Evolutionary conservation across 1,140 invertebrate genomes (phyloP).

Genomic region (Phymorhynchus buccinoides): DNA sequence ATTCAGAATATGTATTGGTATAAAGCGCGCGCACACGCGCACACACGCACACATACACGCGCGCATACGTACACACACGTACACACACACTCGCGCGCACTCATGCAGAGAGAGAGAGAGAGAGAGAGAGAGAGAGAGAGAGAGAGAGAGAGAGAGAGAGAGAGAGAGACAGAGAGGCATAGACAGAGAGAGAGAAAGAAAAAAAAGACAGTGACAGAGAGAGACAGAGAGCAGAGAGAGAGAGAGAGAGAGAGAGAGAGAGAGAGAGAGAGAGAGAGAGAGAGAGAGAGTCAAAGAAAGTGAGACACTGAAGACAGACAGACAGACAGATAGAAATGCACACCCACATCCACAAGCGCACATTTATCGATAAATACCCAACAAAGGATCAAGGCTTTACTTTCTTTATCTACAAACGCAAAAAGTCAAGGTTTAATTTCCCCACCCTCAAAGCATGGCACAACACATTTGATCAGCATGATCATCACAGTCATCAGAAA

Average conservation of each 20-base stretch:
- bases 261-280: slow-evolving; percentile 18
- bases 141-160: neutral
- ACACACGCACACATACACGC: too few relatives aligned
- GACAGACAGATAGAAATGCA: neutral
- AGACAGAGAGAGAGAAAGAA: neutral
- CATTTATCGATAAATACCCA: neutral
- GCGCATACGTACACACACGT: too few relatives aligned
- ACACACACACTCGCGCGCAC: too few relatives aligned
- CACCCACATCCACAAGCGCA: neutral
- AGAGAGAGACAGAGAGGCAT: neutral
- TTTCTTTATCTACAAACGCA: too few relatives aligned
- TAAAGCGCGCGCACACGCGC: too few relatives aligned
- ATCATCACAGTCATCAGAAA: too few relatives aligned
- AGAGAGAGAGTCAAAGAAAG: neutral
- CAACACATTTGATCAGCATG: too few relatives aligned
- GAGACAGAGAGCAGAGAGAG: neutral
- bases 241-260: neutral
- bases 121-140: too few relatives aligned
- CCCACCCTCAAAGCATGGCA: too few relatives aligned
- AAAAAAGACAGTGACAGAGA: neutral
- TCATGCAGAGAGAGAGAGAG: too few relatives aligned
- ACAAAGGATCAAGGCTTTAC: neutral
- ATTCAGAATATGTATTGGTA: too few relatives aligned
- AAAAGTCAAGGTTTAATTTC: too few relatives aligned
- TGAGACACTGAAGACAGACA: neutral